Percentiles rank a stretch among this genome's conserved stretches.
These are phyloP conservation scores for Micromys minutus DNA, from an alignment of 2,113 vertebrate species.

Conservation along the genomic window DNA sequence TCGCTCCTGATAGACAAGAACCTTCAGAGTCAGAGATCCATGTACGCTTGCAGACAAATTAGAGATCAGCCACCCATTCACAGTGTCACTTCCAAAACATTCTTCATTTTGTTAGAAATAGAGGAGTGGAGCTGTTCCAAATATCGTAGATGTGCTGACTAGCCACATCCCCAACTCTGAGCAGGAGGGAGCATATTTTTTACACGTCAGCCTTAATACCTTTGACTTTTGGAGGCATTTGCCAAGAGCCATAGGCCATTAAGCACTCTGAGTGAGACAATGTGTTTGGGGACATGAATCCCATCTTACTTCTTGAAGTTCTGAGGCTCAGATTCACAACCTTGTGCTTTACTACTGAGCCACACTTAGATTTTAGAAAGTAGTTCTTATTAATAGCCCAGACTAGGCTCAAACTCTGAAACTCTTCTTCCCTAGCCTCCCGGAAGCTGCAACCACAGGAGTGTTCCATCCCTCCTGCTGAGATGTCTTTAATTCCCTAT, in stretches of 20 bases:
- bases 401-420: neutral
- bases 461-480: too few relatives aligned
- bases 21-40: neutral
- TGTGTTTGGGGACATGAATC: neutral
- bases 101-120: neutral
- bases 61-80: neutral
- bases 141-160: neutral
- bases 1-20: neutral
- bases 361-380: neutral
- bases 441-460: neutral
- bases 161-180: neutral
- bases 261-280: neutral
- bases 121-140: neutral
- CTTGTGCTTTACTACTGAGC: neutral
- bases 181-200: neutral
- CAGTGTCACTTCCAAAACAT: neutral
- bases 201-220: neutral
- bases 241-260: neutral
- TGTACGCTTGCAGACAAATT: neutral
- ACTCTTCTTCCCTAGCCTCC: neutral
- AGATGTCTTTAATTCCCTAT: slow-evolving; percentile 22
- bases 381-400: neutral
- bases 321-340: neutral
- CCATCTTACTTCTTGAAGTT: neutral
- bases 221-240: neutral